These are phyloP conservation scores for Graphium colonna DNA, from an alignment of 2,888 invertebrate species.

Conservation along the genomic window DNA sequence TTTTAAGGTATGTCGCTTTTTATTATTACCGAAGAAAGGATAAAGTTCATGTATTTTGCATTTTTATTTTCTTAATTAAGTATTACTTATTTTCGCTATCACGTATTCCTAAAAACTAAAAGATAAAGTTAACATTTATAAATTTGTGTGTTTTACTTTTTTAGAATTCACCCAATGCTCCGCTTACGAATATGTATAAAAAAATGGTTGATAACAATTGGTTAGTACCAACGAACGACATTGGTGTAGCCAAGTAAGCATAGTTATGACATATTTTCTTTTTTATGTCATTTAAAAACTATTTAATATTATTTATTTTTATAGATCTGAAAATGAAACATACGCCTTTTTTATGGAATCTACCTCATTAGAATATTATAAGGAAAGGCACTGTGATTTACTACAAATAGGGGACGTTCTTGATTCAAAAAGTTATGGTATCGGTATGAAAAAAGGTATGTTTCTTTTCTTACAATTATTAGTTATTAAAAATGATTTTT, in stretches of 20 bases:
- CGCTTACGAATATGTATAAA: constrained; percentile 86
- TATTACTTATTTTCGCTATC: too few relatives aligned
- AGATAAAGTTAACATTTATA: too few relatives aligned
- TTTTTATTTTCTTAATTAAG: too few relatives aligned
- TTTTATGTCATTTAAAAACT: constrained; percentile 1
- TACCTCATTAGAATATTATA: constrained; percentile 90
- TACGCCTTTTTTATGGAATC: constrained; percentile 96
- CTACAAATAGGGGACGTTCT: constrained; percentile 85
- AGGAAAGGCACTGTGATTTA: constrained; percentile 87
- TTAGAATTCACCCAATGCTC: constrained; percentile 85
- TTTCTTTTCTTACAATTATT: too few relatives aligned
- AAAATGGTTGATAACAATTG: constrained; percentile 84
- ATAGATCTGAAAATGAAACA: constrained; percentile 66
- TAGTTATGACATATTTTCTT: constrained; percentile 13
- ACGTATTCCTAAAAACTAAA: too few relatives aligned
- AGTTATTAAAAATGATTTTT: too few relatives aligned
- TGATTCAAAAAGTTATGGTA: constrained; percentile 92
- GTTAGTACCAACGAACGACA: constrained; percentile 77
- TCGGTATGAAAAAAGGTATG: constrained; percentile 90
- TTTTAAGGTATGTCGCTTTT: constrained; percentile 83
- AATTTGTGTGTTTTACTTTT: constrained; percentile 31
- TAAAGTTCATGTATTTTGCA: too few relatives aligned
- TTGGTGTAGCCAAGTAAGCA: constrained; percentile 80
- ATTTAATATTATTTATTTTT: constrained; percentile 26
- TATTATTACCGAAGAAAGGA: too few relatives aligned